Base-by-base conservation (phyloP, 1,140 invertebrate species). In the Drosophila tani region DNA sequence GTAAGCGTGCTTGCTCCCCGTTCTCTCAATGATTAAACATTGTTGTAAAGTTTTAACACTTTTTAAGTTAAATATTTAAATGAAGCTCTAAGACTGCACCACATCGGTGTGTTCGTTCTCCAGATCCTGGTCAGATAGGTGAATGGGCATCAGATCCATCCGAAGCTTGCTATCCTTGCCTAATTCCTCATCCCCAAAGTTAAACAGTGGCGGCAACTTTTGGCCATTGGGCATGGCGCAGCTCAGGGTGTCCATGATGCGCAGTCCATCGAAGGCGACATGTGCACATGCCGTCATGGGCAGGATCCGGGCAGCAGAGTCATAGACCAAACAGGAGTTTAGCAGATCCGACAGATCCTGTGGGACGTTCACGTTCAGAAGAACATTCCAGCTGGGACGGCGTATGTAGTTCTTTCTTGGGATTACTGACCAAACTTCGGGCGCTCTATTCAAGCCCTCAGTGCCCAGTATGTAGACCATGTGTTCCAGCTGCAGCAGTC, bases 181-280 rank as follows among this genome's bases (percentile, higher is more conserved):
- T 19, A 85, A 15, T 46, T 85, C 82, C 12, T 58, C 49, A 2
- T 32, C 6, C 50, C 24, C 63, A n/a, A 86, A 86, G 50, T 86
- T 77, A 15, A 86, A 86, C 11, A 86, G 38, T 0, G 62, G 35
- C 5, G 82, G 82, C 24, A 83, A 17, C 0, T 12, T 21, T 6
- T 50, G 7, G 1, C 76, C 76, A 62, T 83, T 87, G 17, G 82
- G 82, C 82, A 86, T 82, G 0, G 0, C n/a, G 0, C 2, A 21
- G 4, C 12, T 24, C 17, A 76, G 15, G 6, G 76, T 12, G 1
- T 77, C 75, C 82, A 85, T 85, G 24, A 41, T 27, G 19, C 83
- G 75, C 12, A 87, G 63, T 12, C 64, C 55, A 29, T 86, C 60
- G 21, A 63, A 88, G 41, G 46, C 38, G 9, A 11, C 1, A 24